Conservation (phyloP, 2,888 invertebrate genomes). For the Sepioteuthis lessoniana region DNA sequence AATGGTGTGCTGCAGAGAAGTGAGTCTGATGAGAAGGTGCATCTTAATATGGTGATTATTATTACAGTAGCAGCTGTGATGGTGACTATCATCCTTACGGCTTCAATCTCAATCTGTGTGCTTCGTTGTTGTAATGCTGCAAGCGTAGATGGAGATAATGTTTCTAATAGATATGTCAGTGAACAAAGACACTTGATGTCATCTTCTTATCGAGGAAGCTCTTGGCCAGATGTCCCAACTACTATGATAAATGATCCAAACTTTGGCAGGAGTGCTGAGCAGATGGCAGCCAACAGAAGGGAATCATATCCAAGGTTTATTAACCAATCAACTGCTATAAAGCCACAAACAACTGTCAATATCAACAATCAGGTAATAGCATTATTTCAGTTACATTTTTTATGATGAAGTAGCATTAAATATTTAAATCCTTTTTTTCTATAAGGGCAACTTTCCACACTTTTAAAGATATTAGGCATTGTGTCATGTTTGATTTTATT, state of each 20-base stretch:
- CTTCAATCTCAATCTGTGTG: neutral
- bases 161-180: neutral
- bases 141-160: neutral
- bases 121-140: slow-evolving; percentile 13
- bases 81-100: neutral
- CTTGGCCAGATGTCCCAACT: slow-evolving; percentile 8
- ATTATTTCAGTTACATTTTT: too few species aligned
- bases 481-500: too few species aligned
- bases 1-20: neutral
- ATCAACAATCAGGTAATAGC: too few species aligned
- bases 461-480: too few species aligned
- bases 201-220: slow-evolving; percentile 8
- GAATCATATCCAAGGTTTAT: neutral
- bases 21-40: neutral
- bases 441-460: too few species aligned
- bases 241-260: neutral
- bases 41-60: slow-evolving; percentile 33
- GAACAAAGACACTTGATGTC: slow-evolving; percentile 12
- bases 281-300: neutral
- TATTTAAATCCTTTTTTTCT: too few species aligned
- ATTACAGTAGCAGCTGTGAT: neutral
- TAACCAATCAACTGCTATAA: neutral
- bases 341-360: neutral
- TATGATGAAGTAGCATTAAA: too few species aligned
- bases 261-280: slow-evolving; percentile 8